These are phyloP conservation scores for Antigone vipio DNA, from an alignment of 2,113 vertebrate genomes.

Conservation along the genomic window DNA sequence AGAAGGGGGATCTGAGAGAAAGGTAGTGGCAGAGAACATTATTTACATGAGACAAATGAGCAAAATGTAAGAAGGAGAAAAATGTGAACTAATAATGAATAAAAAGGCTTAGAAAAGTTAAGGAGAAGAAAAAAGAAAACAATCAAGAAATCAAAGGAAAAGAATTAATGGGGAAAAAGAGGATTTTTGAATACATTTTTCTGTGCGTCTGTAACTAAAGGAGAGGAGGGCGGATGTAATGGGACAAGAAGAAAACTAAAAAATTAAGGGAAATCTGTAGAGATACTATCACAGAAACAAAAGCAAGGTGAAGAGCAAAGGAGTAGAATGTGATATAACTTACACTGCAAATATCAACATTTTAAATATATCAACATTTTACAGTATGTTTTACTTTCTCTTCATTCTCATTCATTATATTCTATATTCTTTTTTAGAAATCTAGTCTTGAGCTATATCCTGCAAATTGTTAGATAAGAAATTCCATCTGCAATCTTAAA, in stretches of 20 bases:
- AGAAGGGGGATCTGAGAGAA: not conserved
- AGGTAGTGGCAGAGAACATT: not conserved
- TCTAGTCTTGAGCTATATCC: not conserved
- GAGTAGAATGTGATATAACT: fast-evolving
- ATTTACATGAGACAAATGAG: not conserved
- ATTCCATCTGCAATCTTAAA: not conserved
- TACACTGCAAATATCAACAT: not conserved
- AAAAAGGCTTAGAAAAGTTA: not conserved
- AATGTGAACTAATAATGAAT: not conserved
- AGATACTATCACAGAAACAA: not conserved
- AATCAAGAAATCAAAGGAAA: not conserved
- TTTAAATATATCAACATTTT: not conserved
- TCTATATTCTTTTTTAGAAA: not conserved
- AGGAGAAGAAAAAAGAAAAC: not conserved
- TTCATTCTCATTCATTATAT: not conserved
- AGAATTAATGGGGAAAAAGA: not conserved
- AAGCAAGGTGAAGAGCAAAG: not conserved
- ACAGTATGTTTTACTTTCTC: not conserved
- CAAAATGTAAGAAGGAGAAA: not conserved
- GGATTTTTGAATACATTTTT: fast-evolving
- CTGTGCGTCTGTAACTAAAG: not conserved
- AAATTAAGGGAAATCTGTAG: not conserved
- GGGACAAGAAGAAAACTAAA: not conserved
- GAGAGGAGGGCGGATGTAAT: not conserved
- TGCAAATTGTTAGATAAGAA: not conserved